These are phyloP conservation scores for Columbina picui DNA, from an alignment of 2,113 vertebrate genomes.

Conservation along the genomic window DNA sequence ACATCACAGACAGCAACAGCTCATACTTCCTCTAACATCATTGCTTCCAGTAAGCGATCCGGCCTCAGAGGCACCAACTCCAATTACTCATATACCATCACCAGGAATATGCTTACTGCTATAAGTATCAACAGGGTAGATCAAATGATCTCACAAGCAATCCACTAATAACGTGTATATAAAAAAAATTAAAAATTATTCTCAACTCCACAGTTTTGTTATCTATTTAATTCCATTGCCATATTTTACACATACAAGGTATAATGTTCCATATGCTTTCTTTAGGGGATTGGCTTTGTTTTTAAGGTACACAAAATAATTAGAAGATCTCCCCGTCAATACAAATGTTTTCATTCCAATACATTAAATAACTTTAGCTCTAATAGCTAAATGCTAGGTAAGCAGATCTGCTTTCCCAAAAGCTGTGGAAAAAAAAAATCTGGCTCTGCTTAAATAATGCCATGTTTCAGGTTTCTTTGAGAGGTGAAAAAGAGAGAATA, in stretches of 20 bases:
- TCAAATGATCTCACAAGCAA: background rate
- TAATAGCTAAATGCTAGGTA: background rate
- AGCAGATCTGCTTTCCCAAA: background rate
- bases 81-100: rapidly evolving
- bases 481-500: background rate
- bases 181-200: background rate
- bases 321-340: background rate
- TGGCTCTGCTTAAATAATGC: background rate
- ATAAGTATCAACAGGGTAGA: background rate
- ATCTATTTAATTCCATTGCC: background rate
- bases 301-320: background rate
- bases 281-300: background rate
- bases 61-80: background rate
- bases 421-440: no score
- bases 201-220: background rate
- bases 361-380: background rate
- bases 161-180: background rate
- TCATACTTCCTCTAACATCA: background rate
- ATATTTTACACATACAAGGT: background rate
- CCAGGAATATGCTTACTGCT: background rate
- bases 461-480: rapidly evolving
- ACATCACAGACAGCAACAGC: background rate
- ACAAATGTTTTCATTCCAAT: background rate
- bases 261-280: rapidly evolving
- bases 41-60: background rate